phyloP scores from a whole-genome alignment of 2,113 vertebrate genomes.

The Chaetops frenatus region DNA sequence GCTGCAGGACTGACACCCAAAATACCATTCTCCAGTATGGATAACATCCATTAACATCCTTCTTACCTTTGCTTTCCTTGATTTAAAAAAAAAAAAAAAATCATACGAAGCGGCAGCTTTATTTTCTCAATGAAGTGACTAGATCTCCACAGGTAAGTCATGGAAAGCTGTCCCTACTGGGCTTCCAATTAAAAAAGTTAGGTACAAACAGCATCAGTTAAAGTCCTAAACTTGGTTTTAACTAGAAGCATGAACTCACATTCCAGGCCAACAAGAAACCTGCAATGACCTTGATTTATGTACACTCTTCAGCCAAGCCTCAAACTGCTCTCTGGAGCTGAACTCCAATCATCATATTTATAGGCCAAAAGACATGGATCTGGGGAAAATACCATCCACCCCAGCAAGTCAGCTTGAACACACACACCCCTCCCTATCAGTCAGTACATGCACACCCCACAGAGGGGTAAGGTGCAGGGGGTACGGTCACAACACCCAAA shows the following conservation, averaged over 20 bases:
- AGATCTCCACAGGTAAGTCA: not conserved
- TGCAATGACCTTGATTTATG: not conserved
- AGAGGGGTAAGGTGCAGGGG: rapidly evolving
- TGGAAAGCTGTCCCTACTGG: not conserved
- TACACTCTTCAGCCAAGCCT: not conserved
- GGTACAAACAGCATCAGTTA: not conserved
- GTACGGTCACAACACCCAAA: rapidly evolving
- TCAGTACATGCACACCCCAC: not conserved
- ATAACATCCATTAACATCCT: not conserved
- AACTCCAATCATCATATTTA: not conserved
- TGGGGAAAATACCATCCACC: not conserved
- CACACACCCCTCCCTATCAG: not conserved
- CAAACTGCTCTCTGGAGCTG: not conserved
- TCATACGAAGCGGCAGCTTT: not conserved
- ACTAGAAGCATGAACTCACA: not conserved
- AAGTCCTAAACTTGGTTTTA: not conserved
- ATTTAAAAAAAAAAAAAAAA: too few species aligned
- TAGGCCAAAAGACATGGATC: not conserved
- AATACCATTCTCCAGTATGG: not conserved
- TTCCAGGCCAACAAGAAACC: not conserved
- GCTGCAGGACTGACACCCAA: not conserved
- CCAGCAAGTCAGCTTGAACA: not conserved
- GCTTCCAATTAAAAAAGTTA: not conserved
- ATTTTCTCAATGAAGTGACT: not conserved
- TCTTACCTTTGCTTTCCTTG: not conserved